Base-by-base conservation (phyloP, 1,140 invertebrate genomes). In the Lucilia cuprina region DNA sequence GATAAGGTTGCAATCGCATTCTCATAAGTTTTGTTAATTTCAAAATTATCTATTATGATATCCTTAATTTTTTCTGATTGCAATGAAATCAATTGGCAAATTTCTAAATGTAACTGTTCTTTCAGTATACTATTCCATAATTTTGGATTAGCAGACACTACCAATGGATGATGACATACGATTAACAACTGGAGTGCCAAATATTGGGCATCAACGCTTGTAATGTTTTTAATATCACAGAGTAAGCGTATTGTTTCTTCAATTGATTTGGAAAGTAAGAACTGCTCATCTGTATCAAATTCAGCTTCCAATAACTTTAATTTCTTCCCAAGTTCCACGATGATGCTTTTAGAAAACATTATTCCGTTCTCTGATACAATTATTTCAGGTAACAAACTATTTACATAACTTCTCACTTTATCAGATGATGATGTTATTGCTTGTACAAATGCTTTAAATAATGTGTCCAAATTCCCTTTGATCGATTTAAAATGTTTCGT, bases 1-100 rank as follows among this genome's bases (percentile, higher is more conserved):
- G 94, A 92, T 13, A 98, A 91, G 5, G 93, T 94, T 41, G 93
- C 89, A 85, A 96, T 92, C 14, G 94, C 93, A 91, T 95, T 95
- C 86, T 95, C 93, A 85, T 94, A 93, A 60, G 91, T 91, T 8
- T 82, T 75, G 41, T 65, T 87, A 21, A 83, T 55, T 82, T 87
- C 74, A 84, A 89, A 91, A 47, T 90, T 85, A 21, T 87, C 78
- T 4, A 91, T 86, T 74, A 88, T 86, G 35, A 82, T 50, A 19
- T 86, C 85, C 47, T 86, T 85, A 35, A 91, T 87, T 70, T 87
- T 70, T 30, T 85, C 80, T 12, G 83, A 74, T 82, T 90, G 88
- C 13, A 55, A 21, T 47, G 85, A 80, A 82, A 91, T 87, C 10
- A 90, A 88, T 88, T 83, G 10, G 87, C 85, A 83, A 3, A 41